Conservation (phyloP, 2,888 invertebrate genomes). For the Achlya flavicornis region DNA sequence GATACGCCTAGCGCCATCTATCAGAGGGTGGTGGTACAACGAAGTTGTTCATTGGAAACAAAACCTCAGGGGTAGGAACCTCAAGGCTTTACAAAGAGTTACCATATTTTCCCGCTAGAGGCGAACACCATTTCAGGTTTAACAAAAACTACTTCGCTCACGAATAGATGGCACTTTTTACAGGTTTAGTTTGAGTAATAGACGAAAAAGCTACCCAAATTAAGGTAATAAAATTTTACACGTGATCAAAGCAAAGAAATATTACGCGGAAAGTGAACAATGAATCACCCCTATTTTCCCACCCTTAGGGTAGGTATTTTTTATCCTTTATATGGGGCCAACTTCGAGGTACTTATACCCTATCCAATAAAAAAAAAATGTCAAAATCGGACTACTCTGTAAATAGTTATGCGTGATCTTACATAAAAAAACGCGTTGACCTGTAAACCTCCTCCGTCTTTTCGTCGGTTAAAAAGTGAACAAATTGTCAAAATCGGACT, state of each 20-base stretch:
- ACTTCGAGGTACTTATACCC: no score
- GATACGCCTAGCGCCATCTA: slow-evolving; percentile 31
- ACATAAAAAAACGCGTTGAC: no score
- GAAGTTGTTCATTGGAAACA: background rate
- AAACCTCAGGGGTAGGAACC: background rate
- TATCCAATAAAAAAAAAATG: no score
- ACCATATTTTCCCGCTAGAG: background rate
- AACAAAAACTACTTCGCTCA: background rate
- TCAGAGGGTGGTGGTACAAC: slow-evolving; percentile 23
- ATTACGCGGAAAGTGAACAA: background rate
- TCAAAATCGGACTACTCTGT: no score
- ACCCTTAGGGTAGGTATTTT: no score
- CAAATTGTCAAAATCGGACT: no score
- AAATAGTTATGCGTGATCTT: no score
- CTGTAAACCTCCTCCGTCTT: no score
- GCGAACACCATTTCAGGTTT: background rate
- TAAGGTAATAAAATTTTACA: background rate
- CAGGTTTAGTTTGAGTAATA: background rate
- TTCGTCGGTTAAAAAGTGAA: no score
- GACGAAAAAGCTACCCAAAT: background rate
- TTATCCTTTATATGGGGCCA: no score
- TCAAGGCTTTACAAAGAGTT: background rate
- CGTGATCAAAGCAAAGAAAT: background rate
- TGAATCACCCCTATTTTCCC: no score
- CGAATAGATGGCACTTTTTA: background rate